Evolutionary conservation across 2,113 vertebrate genomes (phyloP).

Genomic region (Spilogale gracilis): DNA sequence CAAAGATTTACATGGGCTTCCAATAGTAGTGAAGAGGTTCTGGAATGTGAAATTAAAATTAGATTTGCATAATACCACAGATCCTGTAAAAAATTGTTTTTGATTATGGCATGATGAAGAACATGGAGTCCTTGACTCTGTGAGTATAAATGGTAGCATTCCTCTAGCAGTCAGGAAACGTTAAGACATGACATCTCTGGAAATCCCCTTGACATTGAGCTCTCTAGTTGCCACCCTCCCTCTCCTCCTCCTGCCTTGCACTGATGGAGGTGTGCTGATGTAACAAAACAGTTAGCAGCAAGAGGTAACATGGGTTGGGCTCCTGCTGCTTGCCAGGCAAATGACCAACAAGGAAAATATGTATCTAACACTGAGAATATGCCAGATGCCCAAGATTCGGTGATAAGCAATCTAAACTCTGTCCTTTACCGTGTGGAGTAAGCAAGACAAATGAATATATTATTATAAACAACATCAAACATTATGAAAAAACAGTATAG

Average conservation of each 20-base stretch:
- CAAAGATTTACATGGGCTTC: not conserved
- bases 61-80: not conserved
- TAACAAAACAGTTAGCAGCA: not conserved
- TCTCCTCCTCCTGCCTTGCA: not conserved
- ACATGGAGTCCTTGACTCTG: not conserved
- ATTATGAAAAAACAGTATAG: not conserved
- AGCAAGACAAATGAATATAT: not conserved
- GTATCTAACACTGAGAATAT: accelerated
- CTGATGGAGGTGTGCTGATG: not conserved
- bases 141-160: no score
- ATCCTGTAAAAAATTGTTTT: not conserved
- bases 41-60: not conserved
- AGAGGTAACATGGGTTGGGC: not conserved
- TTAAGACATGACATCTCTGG: not conserved
- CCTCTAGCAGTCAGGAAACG: not conserved
- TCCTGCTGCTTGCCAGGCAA: not conserved
- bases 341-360: not conserved
- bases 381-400: not conserved
- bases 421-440: not conserved
- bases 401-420: not conserved
- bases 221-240: no score
- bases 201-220: not conserved
- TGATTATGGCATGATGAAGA: not conserved
- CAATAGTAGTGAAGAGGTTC: conserved; percentile 23
- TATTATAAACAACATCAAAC: not conserved